phyloP scores from a whole-genome alignment of 1,140 invertebrate species.

The Panonychus citri region DNA sequence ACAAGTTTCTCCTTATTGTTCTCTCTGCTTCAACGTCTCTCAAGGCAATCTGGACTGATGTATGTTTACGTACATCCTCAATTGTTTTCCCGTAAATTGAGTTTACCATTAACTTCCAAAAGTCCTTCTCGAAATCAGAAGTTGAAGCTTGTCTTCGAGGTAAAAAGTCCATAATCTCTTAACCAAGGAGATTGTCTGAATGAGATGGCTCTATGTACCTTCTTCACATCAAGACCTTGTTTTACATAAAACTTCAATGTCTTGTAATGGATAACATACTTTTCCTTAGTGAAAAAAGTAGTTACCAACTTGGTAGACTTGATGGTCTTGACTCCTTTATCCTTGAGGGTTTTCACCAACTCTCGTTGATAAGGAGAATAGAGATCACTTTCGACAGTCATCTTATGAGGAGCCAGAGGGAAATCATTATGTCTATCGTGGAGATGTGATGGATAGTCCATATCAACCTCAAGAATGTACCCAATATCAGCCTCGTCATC shows the following conservation, averaged over 20 bases:
- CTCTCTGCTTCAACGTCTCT: no score
- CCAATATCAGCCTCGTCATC: slow-evolving; percentile 2
- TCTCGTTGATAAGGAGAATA: not conserved
- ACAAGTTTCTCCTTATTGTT: no score
- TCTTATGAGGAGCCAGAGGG: slow-evolving; percentile 21
- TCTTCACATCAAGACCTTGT: no score
- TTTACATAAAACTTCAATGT: no score
- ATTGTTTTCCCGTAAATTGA: slow-evolving; percentile 27
- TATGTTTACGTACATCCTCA: slow-evolving; percentile 28
- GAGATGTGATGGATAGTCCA: slow-evolving; percentile 15
- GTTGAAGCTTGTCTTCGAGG: not conserved
- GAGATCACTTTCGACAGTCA: not conserved
- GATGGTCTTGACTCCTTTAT: not conserved
- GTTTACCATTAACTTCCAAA: slow-evolving; percentile 19
- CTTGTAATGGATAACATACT: slow-evolving; percentile 29
- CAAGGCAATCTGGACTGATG: no score
- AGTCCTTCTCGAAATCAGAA: not conserved
- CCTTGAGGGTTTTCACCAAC: not conserved
- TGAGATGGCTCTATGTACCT: slow-evolving; percentile 26
- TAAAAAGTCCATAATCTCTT: slow-evolving; percentile 20
- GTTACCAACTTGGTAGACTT: slow-evolving; percentile 4
- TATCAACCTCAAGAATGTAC: slow-evolving; percentile 16
- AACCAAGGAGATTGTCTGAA: slow-evolving; percentile 28
- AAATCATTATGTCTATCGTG: slow-evolving; percentile 21
- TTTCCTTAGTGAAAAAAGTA: slow-evolving; percentile 13